Evolutionary conservation across 2,113 vertebrate genomes (phyloP).

Genomic region (Clarias macrocephalus): DNA sequence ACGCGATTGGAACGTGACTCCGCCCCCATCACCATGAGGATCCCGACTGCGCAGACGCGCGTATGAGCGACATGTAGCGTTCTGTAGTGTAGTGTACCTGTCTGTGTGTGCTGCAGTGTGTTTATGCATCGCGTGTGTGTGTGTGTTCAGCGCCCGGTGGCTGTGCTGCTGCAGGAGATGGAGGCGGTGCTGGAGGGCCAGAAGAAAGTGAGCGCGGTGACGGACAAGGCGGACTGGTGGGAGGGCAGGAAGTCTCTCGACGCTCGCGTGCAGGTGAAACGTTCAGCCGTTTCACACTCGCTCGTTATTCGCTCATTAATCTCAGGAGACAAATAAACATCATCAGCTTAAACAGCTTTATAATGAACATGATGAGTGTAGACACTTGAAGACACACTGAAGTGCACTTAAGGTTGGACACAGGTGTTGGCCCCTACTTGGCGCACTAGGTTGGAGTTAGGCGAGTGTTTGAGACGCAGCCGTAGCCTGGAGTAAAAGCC

Average conservation of each 20-base stretch:
- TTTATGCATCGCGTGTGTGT: slow-evolving; percentile 7
- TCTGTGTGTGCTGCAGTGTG: not conserved
- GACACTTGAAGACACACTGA: too few relatives aligned
- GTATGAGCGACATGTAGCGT: slow-evolving; percentile 63
- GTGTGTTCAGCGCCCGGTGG: slow-evolving; percentile 26
- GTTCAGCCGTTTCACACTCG: not conserved
- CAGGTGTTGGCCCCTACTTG: not conserved
- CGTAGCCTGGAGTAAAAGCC: not conserved
- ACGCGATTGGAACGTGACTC: slow-evolving; percentile 77
- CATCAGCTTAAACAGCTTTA: not conserved
- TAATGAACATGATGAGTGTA: too few relatives aligned
- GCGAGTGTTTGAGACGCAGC: not conserved
- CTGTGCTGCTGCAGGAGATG: slow-evolving; percentile 74
- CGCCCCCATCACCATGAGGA: slow-evolving; percentile 76
- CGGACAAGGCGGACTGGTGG: slow-evolving; percentile 88
- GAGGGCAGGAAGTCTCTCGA: slow-evolving; percentile 78
- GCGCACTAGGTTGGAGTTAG: not conserved
- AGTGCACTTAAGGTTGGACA: not conserved
- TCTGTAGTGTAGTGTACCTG: too few relatives aligned
- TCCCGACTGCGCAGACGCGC: slow-evolving; percentile 72
- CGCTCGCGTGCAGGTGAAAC: slow-evolving; percentile 77
- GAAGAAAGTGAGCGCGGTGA: slow-evolving; percentile 77
- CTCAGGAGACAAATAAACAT: not conserved
- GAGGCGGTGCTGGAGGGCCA: slow-evolving; percentile 82
- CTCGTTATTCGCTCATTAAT: not conserved